Base-by-base conservation (phyloP, 1,140 invertebrate species). In the Brachionus rotundiformis region DNA sequence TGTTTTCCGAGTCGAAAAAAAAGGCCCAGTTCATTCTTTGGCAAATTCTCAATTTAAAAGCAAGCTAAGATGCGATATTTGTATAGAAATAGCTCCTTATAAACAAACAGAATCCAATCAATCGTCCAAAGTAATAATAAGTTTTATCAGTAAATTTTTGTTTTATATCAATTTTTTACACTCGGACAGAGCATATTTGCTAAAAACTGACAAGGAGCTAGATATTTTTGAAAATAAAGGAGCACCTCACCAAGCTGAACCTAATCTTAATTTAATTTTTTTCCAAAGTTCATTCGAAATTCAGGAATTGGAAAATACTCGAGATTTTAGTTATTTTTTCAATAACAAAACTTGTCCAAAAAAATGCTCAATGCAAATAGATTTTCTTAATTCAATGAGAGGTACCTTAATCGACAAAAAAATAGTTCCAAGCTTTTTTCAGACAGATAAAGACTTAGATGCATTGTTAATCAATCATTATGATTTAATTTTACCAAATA, bases 401-500 rank as follows among this genome's bases (percentile, higher is more conserved):
- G 68, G 36, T 44, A 44, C 25, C n/a, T 19, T 73, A 13, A 73
- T 73, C 10, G 68, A 73, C 1, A 73, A 73, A 44, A 27, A 33
- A 2, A 13, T 73, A 44, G 11, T 25, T 11, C 7, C 19, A 3
- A 73, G 25, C 27, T 41, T 41, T 44, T 44, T 44, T 44, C 6
- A 19, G 11, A 2, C 47, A 13, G 76, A 59, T 27, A 59, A 41
- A 39, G 76, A 79, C n/a, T 19, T 63, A 23, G 47, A 79, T 31
- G 47, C 54, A 19, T 11, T 31, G 10, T 25, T 79, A 19, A 27
- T 16, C 1, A 33, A 59, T 7, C 76, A 79, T 25, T 79, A 39
- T 79, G 76, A 79, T 39, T 39, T 79, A 41, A 54, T 79, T 1
- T 25, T 79, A 41, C 76, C 76, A 33, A 79, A 79, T 79, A 54